These are phyloP conservation scores for Xenopus laevis DNA, from an alignment of 2,113 vertebrate genomes.

Conservation along the genomic window DNA sequence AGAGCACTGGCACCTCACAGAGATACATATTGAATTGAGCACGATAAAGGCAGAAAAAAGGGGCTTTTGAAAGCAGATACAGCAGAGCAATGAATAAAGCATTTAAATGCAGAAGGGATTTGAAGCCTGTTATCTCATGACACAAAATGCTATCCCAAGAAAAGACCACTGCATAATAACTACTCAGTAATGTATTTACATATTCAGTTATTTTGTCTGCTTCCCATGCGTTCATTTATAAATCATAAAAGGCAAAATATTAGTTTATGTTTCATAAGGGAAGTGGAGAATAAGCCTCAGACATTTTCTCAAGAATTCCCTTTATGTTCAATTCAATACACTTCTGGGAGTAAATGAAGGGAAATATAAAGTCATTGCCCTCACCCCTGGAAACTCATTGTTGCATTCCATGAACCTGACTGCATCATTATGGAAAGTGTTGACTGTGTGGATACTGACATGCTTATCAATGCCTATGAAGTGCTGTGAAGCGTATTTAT, in stretches of 20 bases:
- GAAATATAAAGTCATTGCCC: too few species aligned
- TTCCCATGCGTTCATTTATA: neutral
- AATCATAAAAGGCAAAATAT: neutral
- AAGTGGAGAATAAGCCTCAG: too few species aligned
- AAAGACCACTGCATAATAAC: conserved; percentile 18
- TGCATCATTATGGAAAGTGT: neutral
- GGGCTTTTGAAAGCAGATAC: conserved; percentile 3
- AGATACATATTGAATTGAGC: conserved; percentile 22
- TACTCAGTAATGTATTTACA: conserved; percentile 7
- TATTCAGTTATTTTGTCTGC: conserved; percentile 34
- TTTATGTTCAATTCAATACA: too few species aligned
- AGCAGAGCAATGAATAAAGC: neutral
- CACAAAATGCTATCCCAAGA: conserved; percentile 5
- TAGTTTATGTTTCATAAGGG: too few species aligned
- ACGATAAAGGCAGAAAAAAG: conserved; percentile 27
- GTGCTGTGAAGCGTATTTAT: too few species aligned
- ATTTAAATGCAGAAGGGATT: conserved; percentile 14
- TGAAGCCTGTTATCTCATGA: conserved; percentile 2
- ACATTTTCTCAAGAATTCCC: too few species aligned
- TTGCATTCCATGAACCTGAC: neutral
- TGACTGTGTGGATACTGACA: conserved; percentile 1
- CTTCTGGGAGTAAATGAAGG: too few species aligned
- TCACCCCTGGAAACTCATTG: neutral
- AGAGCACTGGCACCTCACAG: neutral
- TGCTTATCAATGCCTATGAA: neutral